Conservation (phyloP, 2,797 vertebrate species). For the Ctenosaura bakeri region DNA sequence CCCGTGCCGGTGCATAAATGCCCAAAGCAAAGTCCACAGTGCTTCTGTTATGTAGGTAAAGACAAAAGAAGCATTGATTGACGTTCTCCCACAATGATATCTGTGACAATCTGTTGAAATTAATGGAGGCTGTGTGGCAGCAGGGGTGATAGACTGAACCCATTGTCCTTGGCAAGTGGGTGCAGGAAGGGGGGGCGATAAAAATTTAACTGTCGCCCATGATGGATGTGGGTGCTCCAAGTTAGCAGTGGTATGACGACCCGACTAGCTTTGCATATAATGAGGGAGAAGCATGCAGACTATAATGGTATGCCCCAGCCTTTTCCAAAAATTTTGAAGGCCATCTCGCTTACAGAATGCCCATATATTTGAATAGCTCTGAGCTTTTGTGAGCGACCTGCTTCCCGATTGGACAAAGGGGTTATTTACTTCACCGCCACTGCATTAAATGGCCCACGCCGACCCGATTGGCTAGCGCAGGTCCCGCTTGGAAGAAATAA, state of each 20-base stretch:
- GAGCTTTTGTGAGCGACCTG: neutral
- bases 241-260: constrained; percentile 37
- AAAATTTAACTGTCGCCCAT: constrained; percentile 44
- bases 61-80: constrained; percentile 42
- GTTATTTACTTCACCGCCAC: constrained; percentile 22
- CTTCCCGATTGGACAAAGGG: constrained; percentile 37
- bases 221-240: constrained; percentile 2
- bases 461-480: neutral
- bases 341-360: accelerated
- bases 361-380: accelerated
- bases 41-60: constrained; percentile 45
- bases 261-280: neutral
- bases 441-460: neutral
- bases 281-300: neutral
- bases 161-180: constrained; percentile 21
- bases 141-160: neutral
- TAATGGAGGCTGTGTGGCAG: neutral
- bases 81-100: constrained; percentile 22
- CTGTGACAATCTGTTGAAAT: neutral
- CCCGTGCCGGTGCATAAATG: neutral
- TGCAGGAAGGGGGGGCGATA: neutral
- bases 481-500: constrained; percentile 21
- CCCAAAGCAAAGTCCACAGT: neutral
- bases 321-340: neutral
- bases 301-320: neutral